Evolutionary conservation across 1,140 invertebrate species (phyloP).

Genomic region (Drosophila repletoides): DNA sequence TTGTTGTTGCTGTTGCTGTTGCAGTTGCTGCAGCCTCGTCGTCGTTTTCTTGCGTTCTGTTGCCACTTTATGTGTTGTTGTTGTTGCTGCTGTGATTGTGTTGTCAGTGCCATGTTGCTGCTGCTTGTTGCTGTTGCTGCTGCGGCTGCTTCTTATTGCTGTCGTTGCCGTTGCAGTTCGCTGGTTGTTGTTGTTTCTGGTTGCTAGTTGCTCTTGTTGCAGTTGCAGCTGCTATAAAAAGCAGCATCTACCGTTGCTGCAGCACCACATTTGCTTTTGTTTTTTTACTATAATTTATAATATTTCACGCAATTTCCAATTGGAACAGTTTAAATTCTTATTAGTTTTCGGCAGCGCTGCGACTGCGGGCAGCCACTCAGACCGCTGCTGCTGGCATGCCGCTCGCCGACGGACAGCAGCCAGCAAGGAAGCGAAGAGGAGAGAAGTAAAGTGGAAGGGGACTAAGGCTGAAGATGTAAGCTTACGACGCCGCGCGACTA

Average conservation of each 20-base stretch:
- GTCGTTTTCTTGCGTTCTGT: constrained; percentile 48
- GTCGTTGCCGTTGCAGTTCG: constrained; percentile 9
- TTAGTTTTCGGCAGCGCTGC: no score
- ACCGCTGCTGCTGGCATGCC: neutral
- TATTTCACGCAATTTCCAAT: no score
- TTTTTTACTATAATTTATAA: no score
- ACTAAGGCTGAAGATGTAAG: no score
- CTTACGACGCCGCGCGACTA: constrained; percentile 4
- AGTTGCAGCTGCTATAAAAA: constrained; percentile 27
- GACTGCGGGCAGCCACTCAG: no score
- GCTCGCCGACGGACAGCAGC: neutral
- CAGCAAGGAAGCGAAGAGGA: neutral
- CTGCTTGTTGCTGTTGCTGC: constrained; percentile 12
- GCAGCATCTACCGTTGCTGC: constrained; percentile 30
- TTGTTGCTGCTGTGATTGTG: constrained; percentile 14
- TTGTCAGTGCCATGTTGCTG: constrained; percentile 46
- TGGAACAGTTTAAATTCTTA: no score
- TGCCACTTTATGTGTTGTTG: constrained; percentile 43
- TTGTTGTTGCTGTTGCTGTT: constrained; percentile 27
- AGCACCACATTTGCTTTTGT: constrained; percentile 58
- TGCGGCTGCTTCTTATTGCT: constrained; percentile 21
- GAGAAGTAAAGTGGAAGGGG: neutral
- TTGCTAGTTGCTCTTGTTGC: constrained; percentile 22
- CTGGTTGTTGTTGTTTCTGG: constrained; percentile 1
- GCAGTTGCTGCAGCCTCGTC: constrained; percentile 27